Evolutionary conservation across 2,888 invertebrate genomes (phyloP), one percentile per base, ranked within the genome.

Genomic region (Papilio elwesi): DNA sequence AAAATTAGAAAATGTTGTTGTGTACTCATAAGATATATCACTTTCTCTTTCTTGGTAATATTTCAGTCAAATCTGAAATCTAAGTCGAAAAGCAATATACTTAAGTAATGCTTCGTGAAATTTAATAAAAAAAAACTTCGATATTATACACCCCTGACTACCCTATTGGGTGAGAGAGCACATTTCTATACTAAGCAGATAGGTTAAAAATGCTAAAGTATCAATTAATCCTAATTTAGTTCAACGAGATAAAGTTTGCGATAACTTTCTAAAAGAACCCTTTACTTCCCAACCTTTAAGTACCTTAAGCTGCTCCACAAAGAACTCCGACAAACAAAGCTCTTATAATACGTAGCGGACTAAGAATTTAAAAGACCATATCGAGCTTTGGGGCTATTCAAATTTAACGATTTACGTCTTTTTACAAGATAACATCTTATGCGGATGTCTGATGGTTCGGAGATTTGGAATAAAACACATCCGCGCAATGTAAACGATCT

Each of bases 151-250:
- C 26, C 4, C 13, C 51, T 53, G 10, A 53, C 16, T 9, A 36
- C 3, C 10, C 4, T 57, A 13, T 57, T 4, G 13, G 26, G 1
- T 13, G 8, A 59, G 4, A 57, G 36, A 57, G 11, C 5, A 13
- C 7, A 38, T 43, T 43, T 43, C n/a, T 11, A 38, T 10, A 49
- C 49, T 49, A 11, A 6, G 16, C 12, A 64, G 9, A 13, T 26
- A 13, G 2, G 43, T 43, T 43, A 43, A 43, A 9, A 13, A 59
- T 13, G 10, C n/a, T 43, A 92, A 91, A 91, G 92, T 89, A 91
- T 93, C 91, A 91, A 93, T 93, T 93, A 93, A 93, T 93, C 93
- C 93, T 89, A 93, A 93, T 93, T 93, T 90, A 43, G 91, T 87
- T 86, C 87, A 88, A 88, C 83, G 87, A 93, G 93, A 92, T 92